phyloP scores from a whole-genome alignment of 1,140 invertebrate genomes.

The Drosophila kepulauana region DNA sequence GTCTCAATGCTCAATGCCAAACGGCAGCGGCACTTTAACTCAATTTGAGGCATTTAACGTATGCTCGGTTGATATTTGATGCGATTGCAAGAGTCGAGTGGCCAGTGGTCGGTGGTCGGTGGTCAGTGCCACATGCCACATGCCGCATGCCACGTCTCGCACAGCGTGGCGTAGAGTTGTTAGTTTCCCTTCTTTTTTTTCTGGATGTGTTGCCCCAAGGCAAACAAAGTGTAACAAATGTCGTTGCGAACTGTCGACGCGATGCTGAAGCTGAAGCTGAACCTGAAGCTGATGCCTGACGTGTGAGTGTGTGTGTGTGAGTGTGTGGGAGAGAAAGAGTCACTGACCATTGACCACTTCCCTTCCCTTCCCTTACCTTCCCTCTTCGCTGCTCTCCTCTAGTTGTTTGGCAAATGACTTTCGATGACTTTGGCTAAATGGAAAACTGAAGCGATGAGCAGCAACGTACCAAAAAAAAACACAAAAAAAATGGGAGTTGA shows the following conservation, averaged over 20 bases:
- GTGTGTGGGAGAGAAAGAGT: not conserved
- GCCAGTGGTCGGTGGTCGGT: not conserved
- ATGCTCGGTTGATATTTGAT: constrained; percentile 84
- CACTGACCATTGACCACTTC: constrained; percentile 19
- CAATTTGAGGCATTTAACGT: constrained; percentile 85
- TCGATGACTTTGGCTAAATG: constrained; percentile 63
- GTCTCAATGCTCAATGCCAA: constrained; percentile 41
- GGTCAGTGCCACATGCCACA: not conserved
- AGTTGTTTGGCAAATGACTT: constrained; percentile 72
- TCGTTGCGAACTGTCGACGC: constrained; percentile 54
- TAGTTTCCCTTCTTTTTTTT: constrained; percentile 1
- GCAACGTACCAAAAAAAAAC: not conserved
- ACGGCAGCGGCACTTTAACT: constrained; percentile 79
- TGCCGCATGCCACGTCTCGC: not conserved
- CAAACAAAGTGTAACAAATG: constrained; percentile 83
- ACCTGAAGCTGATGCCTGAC: not conserved
- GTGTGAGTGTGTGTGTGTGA: no score
- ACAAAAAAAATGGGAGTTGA: constrained; percentile 35
- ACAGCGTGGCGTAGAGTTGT: not conserved
- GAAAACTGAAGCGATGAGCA: constrained; percentile 3
- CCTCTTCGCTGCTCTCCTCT: not conserved
- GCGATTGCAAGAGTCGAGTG: constrained; percentile 70
- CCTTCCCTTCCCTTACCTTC: not conserved
- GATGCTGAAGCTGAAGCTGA: not conserved
- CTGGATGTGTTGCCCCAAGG: constrained; percentile 59